Base-by-base conservation (phyloP, 2,113 vertebrate species). In the Raja brachyura region DNA sequence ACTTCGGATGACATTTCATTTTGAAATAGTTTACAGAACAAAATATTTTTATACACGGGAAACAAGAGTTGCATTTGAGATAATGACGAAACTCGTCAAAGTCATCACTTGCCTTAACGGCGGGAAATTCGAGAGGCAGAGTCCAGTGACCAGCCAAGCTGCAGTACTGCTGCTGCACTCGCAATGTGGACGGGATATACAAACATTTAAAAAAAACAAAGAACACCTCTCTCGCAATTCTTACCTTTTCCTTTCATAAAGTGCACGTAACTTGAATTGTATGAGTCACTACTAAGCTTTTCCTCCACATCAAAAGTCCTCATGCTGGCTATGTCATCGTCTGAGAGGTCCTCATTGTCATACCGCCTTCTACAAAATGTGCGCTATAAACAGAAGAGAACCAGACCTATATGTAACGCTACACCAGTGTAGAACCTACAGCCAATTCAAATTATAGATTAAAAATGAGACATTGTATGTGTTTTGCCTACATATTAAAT, bases 231-330 rank as follows among this genome's bases (percentile, higher is more conserved):
- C 81, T 85, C 33, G 31, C 88, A 92, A 92, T 73, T 73, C 93
- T 93, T 96, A 99, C 98, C 98, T 98, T 97, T 98, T 70, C 98
- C 98, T 93, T 99, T 97, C 98, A 99, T 98, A 93, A 94, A 94
- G 73, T 95, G 97, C 93, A 99, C 98, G 94, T 97, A 98, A 93
- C 97, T 96, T 81, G 96, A 96, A 93, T 95, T 96, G 94, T 98
- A 99, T 31, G 93, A 94, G 94, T 96, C 96, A 93, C 97, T 98
- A 94, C 94, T 95, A 18, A 99, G 96, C 95, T 99, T 99, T 93
- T 99, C 98, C 94, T 99, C 98, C 96, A 99, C 94, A 94, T 96
- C 98, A 96, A 99, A 99, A 90, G 98, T 97, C 94, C 98, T 95
- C 95, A 98, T 96, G 95, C 98, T 98, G 83, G 96, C 97, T 16